Base-by-base conservation (phyloP, 2,113 vertebrate species). In the Eudorcas thomsonii region DNA sequence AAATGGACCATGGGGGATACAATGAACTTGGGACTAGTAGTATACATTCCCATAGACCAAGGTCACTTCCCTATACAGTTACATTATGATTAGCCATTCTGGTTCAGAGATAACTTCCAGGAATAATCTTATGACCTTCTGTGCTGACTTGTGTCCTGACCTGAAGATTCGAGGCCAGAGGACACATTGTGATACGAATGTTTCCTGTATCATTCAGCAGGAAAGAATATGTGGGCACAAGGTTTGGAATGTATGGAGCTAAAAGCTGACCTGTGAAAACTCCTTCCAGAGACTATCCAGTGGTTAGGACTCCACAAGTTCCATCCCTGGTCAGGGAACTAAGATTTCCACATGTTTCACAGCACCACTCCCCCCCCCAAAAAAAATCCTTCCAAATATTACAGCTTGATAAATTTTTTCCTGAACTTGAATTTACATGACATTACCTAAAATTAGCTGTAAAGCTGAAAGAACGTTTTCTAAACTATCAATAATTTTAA, bases 401-500 rank as follows among this genome's bases (percentile, higher is more conserved):
- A 88, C 8, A 60, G 52, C 43, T 88, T 71, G 28, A 62, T 80
- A 52, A 71, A 57, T 3, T 45, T 82, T 82, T 83, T 25, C 50
- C 52, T 96, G 80, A 67, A 71, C 64, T 60, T 82, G 39, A 80
- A 57, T 91, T 14, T 78, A 33, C 1, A 15, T 45, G 3, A 60
- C 19, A 1, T 88, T 95, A 90, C 23, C 15, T 82, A 84, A 96
- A 96, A 92, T 33, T 33, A 94, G 43, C 71, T 77, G 36, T 64
- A 23, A 83, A 96, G 23, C 25, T 91, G 19, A 94, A 80, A 85
- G 43, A 52, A 71, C 60, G 14, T 94, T 95, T 60, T 33, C 11
- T 92, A 57, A 94, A 43, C 55, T 82, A 54, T 77, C 39, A 93
- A 67, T 71, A 80, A 86, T 77, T 86, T 84, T 26, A 88, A 88